Conservation (phyloP, 2,113 vertebrate species). For the Bufo bufo region DNA sequence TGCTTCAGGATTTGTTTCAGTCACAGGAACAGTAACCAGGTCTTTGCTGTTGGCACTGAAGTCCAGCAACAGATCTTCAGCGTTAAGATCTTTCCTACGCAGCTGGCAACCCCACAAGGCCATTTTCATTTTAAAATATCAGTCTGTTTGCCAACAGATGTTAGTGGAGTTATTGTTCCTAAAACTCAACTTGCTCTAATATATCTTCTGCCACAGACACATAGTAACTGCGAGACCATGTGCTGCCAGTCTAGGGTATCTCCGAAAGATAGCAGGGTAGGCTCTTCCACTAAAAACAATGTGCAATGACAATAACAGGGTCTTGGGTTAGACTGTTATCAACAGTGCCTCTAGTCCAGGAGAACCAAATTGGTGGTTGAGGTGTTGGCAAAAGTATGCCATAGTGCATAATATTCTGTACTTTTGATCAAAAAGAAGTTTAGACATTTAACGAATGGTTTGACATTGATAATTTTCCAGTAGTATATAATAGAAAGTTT, state of each 20-base stretch:
- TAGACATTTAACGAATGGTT: too few relatives aligned
- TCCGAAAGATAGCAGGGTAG: neutral
- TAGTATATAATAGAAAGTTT: too few relatives aligned
- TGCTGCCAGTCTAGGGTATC: neutral
- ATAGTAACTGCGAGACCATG: conserved; percentile 18
- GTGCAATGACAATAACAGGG: neutral
- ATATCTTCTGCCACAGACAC: conserved; percentile 31
- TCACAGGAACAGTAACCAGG: conserved; percentile 35
- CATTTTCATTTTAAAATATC: conserved; percentile 22
- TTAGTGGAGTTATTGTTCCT: neutral
- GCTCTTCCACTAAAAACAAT: neutral
- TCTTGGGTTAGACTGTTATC: neutral
- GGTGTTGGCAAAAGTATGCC: neutral
- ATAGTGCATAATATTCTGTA: too few relatives aligned
- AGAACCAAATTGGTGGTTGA: neutral
- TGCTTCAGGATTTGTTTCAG: conserved; percentile 48
- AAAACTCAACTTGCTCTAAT: neutral
- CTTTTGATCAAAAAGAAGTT: too few relatives aligned
- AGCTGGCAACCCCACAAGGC: conserved; percentile 44
- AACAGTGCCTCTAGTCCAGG: neutral
- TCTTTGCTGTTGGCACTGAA: conserved; percentile 47
- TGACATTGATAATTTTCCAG: too few relatives aligned
- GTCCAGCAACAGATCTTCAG: conserved; percentile 39
- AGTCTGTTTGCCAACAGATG: conserved; percentile 43
- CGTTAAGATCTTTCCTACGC: conserved; percentile 28